Evolutionary conservation across 92 coral and sea anemone genomes (phyloP), one percentile per base, ranked within the genome.

Genomic region (Heteractis magnifica): DNA sequence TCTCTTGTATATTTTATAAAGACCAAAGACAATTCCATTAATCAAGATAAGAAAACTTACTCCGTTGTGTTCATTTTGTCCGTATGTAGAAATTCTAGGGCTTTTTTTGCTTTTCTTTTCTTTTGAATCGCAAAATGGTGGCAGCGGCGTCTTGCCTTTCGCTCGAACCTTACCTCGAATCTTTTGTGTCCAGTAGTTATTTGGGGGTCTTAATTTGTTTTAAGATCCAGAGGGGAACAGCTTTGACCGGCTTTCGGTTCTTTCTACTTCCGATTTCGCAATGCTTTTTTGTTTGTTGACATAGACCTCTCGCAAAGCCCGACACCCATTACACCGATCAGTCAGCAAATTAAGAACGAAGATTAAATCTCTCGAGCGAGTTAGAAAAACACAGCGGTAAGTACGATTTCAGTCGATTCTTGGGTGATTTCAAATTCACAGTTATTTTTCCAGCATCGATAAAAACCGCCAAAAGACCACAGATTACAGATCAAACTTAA

Each of bases 261-360:
- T 8, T 14, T 68, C 1, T 2, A 1, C 49, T 68, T 68, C 73
- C 73, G 1, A 21, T 68, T 26, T 21, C 49, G 73, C 23, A 1
- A 68, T 68, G n/a, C n/a, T n/a, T n/a, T n/a, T n/a, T n/a, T n/a
- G 14, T n/a, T 68, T 68, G 73, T 9, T 68, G 73, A 68, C 49
- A 68, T 53, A 53, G 58, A 26, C 49, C 9, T 23, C 26, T 26
- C 48, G 8, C 49, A 6, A 68, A 68, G 4, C 6, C 34, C 3
- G 21, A 6, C 10, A 21, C 2, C 23, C 13, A 23, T 10, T 21
- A 10, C 8, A 23, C 10, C 21, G 23, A 68, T 68, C 73, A 68
- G 73, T 68, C 20, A 68, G 73, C 8, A 12, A 26, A 68, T 68
- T 3, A 0, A 68, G 15, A 8, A 44, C 48, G 8, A 9, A 68